Evolutionary conservation across 2,113 vertebrate genomes (phyloP), one percentile per base, ranked within the genome.

Genomic region (Xenopus laevis): DNA sequence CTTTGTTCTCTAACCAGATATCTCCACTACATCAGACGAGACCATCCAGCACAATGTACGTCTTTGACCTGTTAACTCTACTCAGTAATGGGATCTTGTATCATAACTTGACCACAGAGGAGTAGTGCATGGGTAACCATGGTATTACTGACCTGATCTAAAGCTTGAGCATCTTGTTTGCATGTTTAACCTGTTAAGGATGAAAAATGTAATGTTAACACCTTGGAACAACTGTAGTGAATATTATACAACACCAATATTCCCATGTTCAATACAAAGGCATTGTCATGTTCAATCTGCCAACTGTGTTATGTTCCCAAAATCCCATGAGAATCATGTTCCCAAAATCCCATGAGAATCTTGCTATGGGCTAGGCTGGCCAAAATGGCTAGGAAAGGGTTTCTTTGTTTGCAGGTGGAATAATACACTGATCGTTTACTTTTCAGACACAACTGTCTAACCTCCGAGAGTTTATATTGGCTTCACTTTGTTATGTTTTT

Each of bases 381-480:
- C 53, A 16, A n/a, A 55, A 4, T n/a, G 17, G 17, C 17, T 55
- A 18, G 53, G 10, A 55, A 55, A 55, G 15, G 2, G 53, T n/a
- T 55, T 55, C 53, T 50, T 50, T 50, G 47, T 50, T 50, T 10
- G 10, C 47, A 1, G 17, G 53, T 9, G 17, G 53, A n/a, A 55
- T 55, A 55, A 55, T 55, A 55, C 53, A n/a, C 8, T n/a, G 15
- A n/a, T 12, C 12, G 18, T 55, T 55, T 55, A 55, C 17, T 55
- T 55, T 55, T 55, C 53, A 55, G 53, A 55, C 53, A 55, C 47
- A 12, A 50, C 53, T 55, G 53, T 55, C 53, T 55, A 55, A 55
- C 17, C 53, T 55, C 47, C 11, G 15, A 55, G 17, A 55, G 53
- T 55, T 55, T 55, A 55, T 55, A 1, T n/a, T 55, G 53, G 53